Evolutionary conservation across 2,888 invertebrate species (phyloP), one percentile per base, ranked within the genome.

Genomic region (Actias luna): DNA sequence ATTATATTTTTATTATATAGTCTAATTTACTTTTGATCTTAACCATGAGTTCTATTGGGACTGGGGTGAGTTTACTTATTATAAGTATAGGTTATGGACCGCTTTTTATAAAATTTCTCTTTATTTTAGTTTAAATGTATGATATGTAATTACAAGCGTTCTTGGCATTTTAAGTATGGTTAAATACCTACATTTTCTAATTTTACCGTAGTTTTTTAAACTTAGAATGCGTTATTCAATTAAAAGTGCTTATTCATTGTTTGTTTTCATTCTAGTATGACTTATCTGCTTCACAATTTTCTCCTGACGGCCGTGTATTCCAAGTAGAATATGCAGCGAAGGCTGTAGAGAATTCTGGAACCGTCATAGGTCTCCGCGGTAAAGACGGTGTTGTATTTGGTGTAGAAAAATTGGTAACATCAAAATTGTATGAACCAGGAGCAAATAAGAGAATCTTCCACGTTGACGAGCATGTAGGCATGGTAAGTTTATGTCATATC

Each of bases 251-350:
- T 63, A 63, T 39, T 63, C 59, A 63, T 64, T 61, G 67, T 65
- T 65, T 90, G 22, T 50, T 67, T 14, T 59, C 29, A 61, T 94
- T 94, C 62, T 88, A 99, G 98, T 99, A 99, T 86, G 99, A 99
- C 95, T 94, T 99, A 78, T 99, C 99, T 65, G 99, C 99, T n/a
- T 99, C 99, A 52, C 99, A 99, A 94, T 99, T 99, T 92, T 99
- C 99, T 2, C 99, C 99, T 2, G 99, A 99, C 86, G 99, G 99
- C 12, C 94, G 99, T 75, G 99, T 99, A 39, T 99, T 99, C 89
- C 99, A 99, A 95, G 98, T 99, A 1, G 99, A 99, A 93, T 99
- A 99, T 93, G 99, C 99, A 4, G 97, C 97, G 63, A 99, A 99
- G 92, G 99, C 99, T 5, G 99, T 99, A 1, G 99, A 99, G 92